A percentile compares a stretch with the other conserved stretches of the same genome.
Conservation (phyloP, 2,113 vertebrate species). For the Trematocara macrostoma region DNA sequence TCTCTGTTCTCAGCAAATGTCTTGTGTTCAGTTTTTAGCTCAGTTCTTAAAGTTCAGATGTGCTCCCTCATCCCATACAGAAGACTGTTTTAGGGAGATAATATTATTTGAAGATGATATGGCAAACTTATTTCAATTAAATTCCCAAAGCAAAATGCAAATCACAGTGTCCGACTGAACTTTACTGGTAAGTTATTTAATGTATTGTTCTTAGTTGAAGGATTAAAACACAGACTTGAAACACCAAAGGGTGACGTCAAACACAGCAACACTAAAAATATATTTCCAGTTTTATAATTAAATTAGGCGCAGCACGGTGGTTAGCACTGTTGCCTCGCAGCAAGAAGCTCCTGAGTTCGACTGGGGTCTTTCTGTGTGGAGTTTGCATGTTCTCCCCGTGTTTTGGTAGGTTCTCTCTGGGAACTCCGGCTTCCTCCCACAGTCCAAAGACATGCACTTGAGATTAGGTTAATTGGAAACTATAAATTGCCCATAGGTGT, state of each 20-base stretch:
- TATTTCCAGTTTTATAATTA: not conserved
- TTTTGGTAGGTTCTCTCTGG: not conserved
- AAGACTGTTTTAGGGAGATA: not conserved
- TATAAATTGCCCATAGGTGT: not conserved
- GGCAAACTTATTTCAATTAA: not conserved
- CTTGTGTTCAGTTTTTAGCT: not conserved
- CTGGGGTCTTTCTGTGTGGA: not conserved
- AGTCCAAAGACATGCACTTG: not conserved
- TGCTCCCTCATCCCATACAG: not conserved
- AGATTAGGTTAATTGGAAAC: not conserved
- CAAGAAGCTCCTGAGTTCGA: not conserved
- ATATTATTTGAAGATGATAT: not conserved
- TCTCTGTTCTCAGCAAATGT: not conserved
- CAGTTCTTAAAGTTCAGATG: not conserved
- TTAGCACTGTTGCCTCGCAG: not conserved
- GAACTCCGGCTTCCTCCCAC: not conserved
- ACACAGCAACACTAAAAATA: not conserved
- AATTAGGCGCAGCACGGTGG: not conserved
- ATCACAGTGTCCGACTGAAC: not conserved
- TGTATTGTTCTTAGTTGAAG: not conserved
- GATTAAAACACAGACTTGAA: not conserved
- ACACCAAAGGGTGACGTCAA: not conserved
- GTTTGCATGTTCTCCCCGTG: not conserved
- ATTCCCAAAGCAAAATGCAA: not conserved
- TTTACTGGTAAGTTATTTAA: not conserved